Base-by-base conservation (phyloP, 2,797 vertebrate genomes). In the Perodicticus potto region DNA sequence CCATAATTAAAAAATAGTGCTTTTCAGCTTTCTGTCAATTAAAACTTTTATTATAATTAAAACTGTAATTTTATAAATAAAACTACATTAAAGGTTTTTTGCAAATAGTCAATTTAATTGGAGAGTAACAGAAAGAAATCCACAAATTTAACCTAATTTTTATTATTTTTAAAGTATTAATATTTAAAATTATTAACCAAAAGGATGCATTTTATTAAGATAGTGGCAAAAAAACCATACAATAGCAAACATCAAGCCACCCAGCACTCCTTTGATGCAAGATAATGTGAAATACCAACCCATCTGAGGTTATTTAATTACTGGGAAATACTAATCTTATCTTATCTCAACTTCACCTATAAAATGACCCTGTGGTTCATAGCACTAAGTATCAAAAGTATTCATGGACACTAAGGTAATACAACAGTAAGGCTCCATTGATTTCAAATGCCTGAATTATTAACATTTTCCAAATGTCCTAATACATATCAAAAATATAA, bases 31-130 rank as follows among this genome's bases (percentile, higher is more conserved):
- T 80, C 77, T 61, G 32, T 32, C 53, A 65, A 93, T 93, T 65
- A 90, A 72, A 53, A 89, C 27, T 85, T 85, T 89, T 59, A 91
- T 82, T 57, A 10, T 73, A 95, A 94, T 92, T 7, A 91, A 95
- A 96, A n/a, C n/a, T n/a, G n/a, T n/a, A n/a, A n/a, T n/a, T n/a
- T 82, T 57, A 10, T 73, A 95, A 94, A 90, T 7, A 91, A 95
- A 96, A 90, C 49, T 76, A 55, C 11, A 95, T 12, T 87, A 69
- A 67, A 92, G 11, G 0, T 19, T 34, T 74, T 91, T 92, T 37
- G 3, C 29, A 95, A 84, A 76, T 53, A 49, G 4, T 57, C 69
- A 65, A 34, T 83, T 92, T 96, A 49, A 93, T n/a, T 89, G 25
- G 76, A 57, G 59, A 78, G 67, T 95, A 59, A 80, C 29, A 90